These are phyloP conservation scores for Cariama cristata DNA, from an alignment of 2,113 vertebrate species.

Conservation along the genomic window DNA sequence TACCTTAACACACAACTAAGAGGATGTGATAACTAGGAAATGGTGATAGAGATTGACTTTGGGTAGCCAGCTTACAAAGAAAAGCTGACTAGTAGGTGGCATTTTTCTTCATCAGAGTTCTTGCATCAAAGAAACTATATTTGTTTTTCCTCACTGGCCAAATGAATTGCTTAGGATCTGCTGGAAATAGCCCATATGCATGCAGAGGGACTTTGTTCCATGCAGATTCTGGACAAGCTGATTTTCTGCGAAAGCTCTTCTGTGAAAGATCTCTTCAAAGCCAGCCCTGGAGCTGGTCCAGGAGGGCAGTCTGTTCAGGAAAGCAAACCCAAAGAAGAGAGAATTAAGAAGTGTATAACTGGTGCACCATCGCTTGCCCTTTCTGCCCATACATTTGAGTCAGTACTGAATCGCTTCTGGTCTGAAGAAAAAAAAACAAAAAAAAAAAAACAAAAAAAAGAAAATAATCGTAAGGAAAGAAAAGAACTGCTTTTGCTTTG, in stretches of 20 bases:
- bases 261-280: slow-evolving; percentile 20
- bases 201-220: not conserved
- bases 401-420: not conserved
- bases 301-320: not conserved
- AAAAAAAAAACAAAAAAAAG: not conserved
- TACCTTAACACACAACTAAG: not conserved
- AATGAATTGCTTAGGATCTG: not conserved
- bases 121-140: not conserved
- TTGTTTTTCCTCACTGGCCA: not conserved
- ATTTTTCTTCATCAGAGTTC: not conserved
- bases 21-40: not conserved
- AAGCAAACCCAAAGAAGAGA: not conserved
- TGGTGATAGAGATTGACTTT: not conserved
- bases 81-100: not conserved
- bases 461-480: not conserved
- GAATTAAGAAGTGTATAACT: not conserved
- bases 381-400: not conserved
- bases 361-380: not conserved
- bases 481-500: not conserved
- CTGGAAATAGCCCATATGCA: not conserved
- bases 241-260: not conserved
- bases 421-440: not conserved
- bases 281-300: not conserved
- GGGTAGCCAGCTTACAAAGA: not conserved
- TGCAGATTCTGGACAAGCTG: not conserved